Evolutionary conservation across 2,888 invertebrate species (phyloP).

Genomic region (Pachydiplax longipennis): DNA sequence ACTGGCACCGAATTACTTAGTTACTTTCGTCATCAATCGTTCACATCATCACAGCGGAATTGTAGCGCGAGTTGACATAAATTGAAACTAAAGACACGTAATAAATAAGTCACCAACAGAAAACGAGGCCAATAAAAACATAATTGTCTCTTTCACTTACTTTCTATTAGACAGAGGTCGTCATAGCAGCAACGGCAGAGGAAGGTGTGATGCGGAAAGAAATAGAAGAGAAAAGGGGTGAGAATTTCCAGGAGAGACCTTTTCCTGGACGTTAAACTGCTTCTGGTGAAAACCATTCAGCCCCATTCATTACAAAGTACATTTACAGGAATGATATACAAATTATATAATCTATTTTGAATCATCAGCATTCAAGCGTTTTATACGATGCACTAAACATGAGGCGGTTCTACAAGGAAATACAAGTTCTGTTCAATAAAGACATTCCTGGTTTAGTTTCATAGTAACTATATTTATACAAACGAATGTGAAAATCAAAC

Average conservation of each 20-base stretch:
- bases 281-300: conserved; percentile 7
- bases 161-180: conserved; percentile 44
- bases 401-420: background rate
- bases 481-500: background rate
- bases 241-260: conserved; percentile 17
- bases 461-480: background rate
- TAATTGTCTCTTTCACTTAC: conserved; percentile 37
- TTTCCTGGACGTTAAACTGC: conserved; percentile 18
- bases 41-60: background rate
- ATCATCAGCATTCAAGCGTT: background rate
- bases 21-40: background rate
- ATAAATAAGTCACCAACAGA: conserved; percentile 36
- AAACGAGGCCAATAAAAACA: conserved; percentile 39
- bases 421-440: background rate
- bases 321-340: conserved; percentile 19
- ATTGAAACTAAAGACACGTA: conserved; percentile 21
- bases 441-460: background rate
- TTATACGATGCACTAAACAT: background rate
- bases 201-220: conserved; percentile 40
- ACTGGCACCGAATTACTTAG: background rate
- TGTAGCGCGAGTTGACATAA: background rate
- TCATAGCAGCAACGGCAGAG: conserved; percentile 45
- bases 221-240: conserved; percentile 43
- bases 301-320: conserved; percentile 2
- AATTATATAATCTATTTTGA: background rate